phyloP scores from a whole-genome alignment of 2,888 invertebrate species.

The Lepidonotus clava region DNA sequence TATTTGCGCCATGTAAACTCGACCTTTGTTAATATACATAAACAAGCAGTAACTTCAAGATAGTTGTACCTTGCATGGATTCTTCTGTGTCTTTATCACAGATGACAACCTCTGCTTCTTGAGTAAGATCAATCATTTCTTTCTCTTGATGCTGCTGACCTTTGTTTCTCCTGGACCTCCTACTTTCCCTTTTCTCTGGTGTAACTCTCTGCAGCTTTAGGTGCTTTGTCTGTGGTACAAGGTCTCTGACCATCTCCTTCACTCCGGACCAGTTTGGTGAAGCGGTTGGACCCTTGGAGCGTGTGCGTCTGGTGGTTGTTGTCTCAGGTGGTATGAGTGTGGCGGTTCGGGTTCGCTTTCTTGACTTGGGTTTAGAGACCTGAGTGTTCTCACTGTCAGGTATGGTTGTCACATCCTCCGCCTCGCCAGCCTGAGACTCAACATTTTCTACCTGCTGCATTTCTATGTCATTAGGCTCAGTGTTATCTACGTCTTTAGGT shows the following conservation, averaged over 20 bases:
- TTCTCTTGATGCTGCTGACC: neutral
- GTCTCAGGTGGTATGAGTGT: neutral
- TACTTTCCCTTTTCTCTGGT: neutral
- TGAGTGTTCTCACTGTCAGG: too few relatives aligned
- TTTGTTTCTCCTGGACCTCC: neutral
- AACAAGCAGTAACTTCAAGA: too few relatives aligned
- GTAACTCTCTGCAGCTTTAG: neutral
- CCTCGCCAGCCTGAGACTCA: too few relatives aligned
- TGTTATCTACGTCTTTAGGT: too few relatives aligned
- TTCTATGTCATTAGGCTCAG: neutral
- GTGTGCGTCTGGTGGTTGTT: neutral
- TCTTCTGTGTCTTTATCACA: neutral
- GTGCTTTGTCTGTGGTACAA: neutral
- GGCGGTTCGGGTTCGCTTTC: neutral
- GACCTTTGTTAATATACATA: too few relatives aligned
- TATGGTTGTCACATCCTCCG: too few relatives aligned
- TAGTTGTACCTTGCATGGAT: neutral
- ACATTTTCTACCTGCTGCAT: neutral
- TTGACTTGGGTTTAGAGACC: too few relatives aligned
- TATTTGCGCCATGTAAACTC: too few relatives aligned
- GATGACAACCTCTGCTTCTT: neutral
- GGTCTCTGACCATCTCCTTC: slow-evolving; percentile 15
- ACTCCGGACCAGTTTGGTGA: neutral
- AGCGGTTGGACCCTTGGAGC: neutral
- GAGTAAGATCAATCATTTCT: neutral